phyloP scores from a whole-genome alignment of 2,888 invertebrate genomes.

The Leptothorax acervorum region DNA sequence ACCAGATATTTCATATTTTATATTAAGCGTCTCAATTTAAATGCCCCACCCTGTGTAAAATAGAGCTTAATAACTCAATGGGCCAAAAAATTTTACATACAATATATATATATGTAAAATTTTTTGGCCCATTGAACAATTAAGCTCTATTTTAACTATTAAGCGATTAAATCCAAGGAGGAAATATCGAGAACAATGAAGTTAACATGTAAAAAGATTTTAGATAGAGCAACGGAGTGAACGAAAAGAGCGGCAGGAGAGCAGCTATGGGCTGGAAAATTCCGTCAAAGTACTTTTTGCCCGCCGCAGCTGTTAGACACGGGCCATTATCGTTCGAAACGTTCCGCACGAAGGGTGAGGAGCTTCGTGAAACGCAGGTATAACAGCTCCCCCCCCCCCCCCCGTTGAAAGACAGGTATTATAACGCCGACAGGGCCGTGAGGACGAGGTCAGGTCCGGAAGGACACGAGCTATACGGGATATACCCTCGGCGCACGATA shows the following conservation, averaged over 20 bases:
- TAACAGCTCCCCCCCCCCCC: conserved; percentile 39
- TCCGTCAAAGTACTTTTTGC: conserved; percentile 47
- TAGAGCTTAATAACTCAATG: no score
- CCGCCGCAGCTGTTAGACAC: conserved; percentile 39
- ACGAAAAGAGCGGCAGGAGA: conserved; percentile 4
- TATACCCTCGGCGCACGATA: conserved; percentile 66
- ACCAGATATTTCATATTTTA: no score
- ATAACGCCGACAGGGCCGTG: conserved; percentile 5
- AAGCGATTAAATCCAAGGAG: not conserved
- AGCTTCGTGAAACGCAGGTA: conserved; percentile 65
- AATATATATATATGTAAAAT: not conserved
- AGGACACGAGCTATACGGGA: conserved; percentile 46
- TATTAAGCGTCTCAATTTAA: no score
- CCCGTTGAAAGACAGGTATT: conserved; percentile 38
- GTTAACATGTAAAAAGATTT: not conserved
- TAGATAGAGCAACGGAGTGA: not conserved
- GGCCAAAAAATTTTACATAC: no score
- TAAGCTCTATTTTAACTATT: not conserved
- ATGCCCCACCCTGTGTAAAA: no score
- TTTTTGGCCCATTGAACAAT: not conserved
- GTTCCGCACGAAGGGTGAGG: conserved; percentile 49
- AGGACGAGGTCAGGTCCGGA: conserved; percentile 69
- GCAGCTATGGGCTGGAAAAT: conserved; percentile 39
- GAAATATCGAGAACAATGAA: not conserved
- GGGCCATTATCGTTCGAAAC: conserved; percentile 57